Conservation (phyloP, 2,888 invertebrate genomes). For the Argynnis bischoffii region DNA sequence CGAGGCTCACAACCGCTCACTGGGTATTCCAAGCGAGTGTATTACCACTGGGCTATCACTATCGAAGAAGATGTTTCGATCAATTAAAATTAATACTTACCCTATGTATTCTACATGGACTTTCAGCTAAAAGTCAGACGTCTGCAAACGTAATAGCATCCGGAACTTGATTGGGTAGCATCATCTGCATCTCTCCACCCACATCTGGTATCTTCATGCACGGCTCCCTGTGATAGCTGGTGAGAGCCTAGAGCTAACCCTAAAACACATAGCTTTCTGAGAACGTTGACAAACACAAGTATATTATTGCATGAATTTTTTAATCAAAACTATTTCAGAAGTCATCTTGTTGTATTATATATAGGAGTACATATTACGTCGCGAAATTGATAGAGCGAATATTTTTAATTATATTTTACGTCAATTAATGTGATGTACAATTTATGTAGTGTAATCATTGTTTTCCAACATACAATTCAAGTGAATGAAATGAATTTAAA, state of each 20-base stretch:
- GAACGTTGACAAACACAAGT: neutral
- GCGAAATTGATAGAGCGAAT: too few relatives aligned
- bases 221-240: slow-evolving; percentile 53
- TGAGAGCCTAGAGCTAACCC: slow-evolving; percentile 71
- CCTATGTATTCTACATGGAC: slow-evolving; percentile 87
- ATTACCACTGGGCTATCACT: neutral
- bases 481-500: too few relatives aligned
- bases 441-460: too few relatives aligned
- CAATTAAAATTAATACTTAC: slow-evolving; percentile 68
- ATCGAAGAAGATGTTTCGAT: neutral
- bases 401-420: too few relatives aligned
- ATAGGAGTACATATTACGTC: too few relatives aligned
- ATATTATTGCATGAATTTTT: too few relatives aligned
- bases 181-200: slow-evolving; percentile 80
- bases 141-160: slow-evolving; percentile 69
- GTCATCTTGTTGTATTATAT: too few relatives aligned
- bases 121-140: slow-evolving; percentile 89
- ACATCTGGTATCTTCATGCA: slow-evolving; percentile 57
- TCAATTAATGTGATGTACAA: too few relatives aligned
- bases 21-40: too few relatives aligned
- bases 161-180: slow-evolving; percentile 70
- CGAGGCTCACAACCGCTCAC: too few relatives aligned
- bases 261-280: slow-evolving; percentile 43
- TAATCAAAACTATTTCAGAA: too few relatives aligned
- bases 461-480: too few relatives aligned